A percentile compares a stretch with the other conserved stretches of the same genome.
Conservation (phyloP, 37 sponge, comb jelly and placozoan species). For the Aplysina aerophoba region DNA sequence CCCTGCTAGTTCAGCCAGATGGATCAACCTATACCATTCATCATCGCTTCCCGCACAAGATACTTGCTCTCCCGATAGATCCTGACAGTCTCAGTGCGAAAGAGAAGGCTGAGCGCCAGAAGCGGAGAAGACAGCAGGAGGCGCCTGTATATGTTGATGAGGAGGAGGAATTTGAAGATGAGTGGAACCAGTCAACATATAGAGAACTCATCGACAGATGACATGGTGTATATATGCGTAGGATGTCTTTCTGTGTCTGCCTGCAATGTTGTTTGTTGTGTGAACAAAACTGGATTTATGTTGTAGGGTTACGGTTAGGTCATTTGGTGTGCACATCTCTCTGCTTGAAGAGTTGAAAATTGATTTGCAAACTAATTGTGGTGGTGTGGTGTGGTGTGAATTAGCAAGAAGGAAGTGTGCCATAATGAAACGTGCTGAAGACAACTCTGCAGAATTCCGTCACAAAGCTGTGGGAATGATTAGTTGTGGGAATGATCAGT, state of each 20-base stretch:
- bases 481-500: too few species aligned
- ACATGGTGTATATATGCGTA: background rate
- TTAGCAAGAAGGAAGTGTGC: too few species aligned
- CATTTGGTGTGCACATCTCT: too few species aligned
- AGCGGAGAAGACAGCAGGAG: constrained; percentile 4
- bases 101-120: constrained; percentile 41
- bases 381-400: too few species aligned
- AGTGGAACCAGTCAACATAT: constrained; percentile 66
- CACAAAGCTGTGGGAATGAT: too few species aligned
- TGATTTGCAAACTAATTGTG: too few species aligned
- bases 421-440: too few species aligned
- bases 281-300: too few species aligned
- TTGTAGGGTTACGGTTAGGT: too few species aligned
- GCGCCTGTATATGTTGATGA: constrained; percentile 56
- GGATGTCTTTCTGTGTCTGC: background rate
- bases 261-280: too few species aligned
- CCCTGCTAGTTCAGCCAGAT: constrained; percentile 73
- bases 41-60: constrained; percentile 51
- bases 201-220: constrained; percentile 45
- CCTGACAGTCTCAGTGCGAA: constrained; percentile 52
- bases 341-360: too few species aligned
- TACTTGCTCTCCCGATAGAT: constrained; percentile 73
- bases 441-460: too few species aligned
- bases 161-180: constrained; percentile 52
- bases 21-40: constrained; percentile 74